These are phyloP conservation scores for Aurelia aurita DNA, from an alignment of 30 jellyfish, hydroid and myxozoan species.

Conservation along the genomic window DNA sequence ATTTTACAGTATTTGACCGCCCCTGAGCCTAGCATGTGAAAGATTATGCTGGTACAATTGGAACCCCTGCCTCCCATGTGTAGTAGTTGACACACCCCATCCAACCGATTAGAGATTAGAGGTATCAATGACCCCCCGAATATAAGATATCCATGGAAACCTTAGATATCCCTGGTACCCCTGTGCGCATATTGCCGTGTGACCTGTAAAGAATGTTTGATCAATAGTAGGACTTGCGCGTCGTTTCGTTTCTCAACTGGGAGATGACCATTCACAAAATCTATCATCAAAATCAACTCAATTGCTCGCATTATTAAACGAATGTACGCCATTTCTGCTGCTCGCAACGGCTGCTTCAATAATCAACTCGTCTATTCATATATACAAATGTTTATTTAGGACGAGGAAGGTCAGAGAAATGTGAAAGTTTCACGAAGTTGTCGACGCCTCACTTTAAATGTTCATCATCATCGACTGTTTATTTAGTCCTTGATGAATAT, in stretches of 20 bases:
- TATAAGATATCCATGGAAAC: constrained; percentile 46
- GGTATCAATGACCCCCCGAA: too few relatives aligned
- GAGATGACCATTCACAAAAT: constrained; percentile 16
- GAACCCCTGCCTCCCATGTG: too few relatives aligned
- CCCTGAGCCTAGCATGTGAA: too few relatives aligned
- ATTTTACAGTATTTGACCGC: too few relatives aligned
- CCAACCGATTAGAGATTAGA: too few relatives aligned
- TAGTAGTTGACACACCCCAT: too few relatives aligned
- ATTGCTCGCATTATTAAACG: constrained; percentile 11
- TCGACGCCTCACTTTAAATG: constrained; percentile 47
- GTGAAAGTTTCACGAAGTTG: constrained; percentile 15
- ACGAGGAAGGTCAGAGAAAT: constrained; percentile 2
- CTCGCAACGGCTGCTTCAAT: neutral
- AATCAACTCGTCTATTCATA: neutral
- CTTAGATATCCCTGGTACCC: constrained; percentile 30
- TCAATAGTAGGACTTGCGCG: constrained; percentile 67
- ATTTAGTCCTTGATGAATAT: constrained; percentile 20
- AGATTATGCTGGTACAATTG: too few relatives aligned
- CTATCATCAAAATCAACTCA: neutral
- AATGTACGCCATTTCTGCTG: neutral
- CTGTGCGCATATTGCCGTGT: constrained; percentile 67
- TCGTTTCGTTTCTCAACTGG: constrained; percentile 34
- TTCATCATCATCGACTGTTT: constrained; percentile 24
- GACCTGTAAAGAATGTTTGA: constrained; percentile 76
- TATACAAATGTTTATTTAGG: neutral